A percentile compares a stretch with the other conserved stretches of the same genome.
phyloP scores from a whole-genome alignment of 2,888 invertebrate genomes.

The Lepidonotus clava region DNA sequence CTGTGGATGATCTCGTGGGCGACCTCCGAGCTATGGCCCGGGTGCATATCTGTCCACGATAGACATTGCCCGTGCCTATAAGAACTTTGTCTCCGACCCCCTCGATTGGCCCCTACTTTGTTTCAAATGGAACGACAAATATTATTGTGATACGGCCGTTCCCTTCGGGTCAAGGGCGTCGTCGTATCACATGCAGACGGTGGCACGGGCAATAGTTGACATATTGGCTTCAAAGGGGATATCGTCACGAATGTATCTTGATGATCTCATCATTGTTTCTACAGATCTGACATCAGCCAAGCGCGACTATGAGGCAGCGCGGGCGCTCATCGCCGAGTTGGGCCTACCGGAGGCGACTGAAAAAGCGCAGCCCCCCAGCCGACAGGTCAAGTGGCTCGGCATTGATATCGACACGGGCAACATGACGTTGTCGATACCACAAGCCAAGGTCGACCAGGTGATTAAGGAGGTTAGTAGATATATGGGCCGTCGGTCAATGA shows the following conservation, averaged over 20 bases:
- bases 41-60: not conserved
- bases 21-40: too few relatives aligned
- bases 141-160: not conserved
- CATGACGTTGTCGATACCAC: not conserved
- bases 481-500: too few relatives aligned
- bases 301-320: not conserved
- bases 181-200: not conserved
- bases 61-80: too few relatives aligned
- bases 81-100: too few relatives aligned
- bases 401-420: not conserved
- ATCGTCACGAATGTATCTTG: not conserved
- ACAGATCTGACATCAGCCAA: not conserved
- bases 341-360: not conserved
- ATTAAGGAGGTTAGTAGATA: too few relatives aligned
- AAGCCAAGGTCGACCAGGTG: not conserved
- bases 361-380: not conserved
- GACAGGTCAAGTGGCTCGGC: not conserved
- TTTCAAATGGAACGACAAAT: not conserved
- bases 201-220: not conserved
- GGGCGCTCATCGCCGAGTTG: not conserved
- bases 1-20: too few relatives aligned
- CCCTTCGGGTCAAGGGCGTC: not conserved
- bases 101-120: not conserved
- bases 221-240: not conserved
- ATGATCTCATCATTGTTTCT: not conserved